Evolutionary conservation across 1,140 invertebrate species (phyloP).

Genomic region (Zaprionus ghesquierei): DNA sequence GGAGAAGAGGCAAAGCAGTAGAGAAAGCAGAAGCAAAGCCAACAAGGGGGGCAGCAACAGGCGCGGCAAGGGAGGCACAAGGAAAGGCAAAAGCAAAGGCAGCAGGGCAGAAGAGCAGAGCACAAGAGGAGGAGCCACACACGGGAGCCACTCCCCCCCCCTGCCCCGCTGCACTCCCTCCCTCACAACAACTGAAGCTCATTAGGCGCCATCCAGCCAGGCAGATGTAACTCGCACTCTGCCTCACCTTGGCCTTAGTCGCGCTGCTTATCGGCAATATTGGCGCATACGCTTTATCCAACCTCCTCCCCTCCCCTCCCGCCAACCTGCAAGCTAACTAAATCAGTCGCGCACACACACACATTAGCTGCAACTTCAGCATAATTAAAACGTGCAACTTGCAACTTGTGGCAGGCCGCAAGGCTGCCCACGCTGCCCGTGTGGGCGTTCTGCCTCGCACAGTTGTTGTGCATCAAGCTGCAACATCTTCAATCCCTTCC

Average conservation of each 20-base stretch:
- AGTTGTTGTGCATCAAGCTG: background rate
- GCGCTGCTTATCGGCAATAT: background rate
- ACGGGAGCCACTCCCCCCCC: too few relatives aligned
- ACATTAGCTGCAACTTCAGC: conserved; percentile 37
- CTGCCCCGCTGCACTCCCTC: too few relatives aligned
- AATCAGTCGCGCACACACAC: background rate
- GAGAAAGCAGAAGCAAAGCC: too few relatives aligned
- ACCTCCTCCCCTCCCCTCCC: background rate
- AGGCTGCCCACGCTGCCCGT: background rate
- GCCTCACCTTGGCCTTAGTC: background rate
- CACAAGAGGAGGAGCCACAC: background rate
- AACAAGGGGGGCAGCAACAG: too few relatives aligned
- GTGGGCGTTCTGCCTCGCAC: background rate
- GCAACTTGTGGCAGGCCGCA: background rate
- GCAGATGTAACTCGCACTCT: too few relatives aligned
- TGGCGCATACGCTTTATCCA: background rate
- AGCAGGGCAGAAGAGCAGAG: background rate
- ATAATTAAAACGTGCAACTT: conserved; percentile 41
- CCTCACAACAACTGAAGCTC: too few relatives aligned
- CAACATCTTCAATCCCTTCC: too few relatives aligned
- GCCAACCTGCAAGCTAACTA: background rate
- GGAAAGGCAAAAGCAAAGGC: background rate
- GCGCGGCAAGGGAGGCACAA: background rate
- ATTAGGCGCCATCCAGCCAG: too few relatives aligned
- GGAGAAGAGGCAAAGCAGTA: background rate